Conservation (phyloP, 2,113 vertebrate species). For the Nibea albiflora region DNA sequence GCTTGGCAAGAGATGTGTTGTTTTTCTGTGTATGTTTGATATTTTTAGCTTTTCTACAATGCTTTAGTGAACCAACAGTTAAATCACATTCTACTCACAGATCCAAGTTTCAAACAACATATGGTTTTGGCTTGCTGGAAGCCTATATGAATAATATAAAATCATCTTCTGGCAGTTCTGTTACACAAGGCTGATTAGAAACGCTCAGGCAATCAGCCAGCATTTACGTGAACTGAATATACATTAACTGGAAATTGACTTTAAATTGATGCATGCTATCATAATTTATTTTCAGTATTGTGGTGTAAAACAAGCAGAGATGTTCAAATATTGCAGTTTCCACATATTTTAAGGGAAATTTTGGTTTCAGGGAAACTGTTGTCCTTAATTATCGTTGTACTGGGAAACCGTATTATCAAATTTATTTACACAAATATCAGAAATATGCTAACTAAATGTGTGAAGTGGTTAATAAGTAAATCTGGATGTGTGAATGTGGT, state of each 20-base stretch:
- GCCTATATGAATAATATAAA: slow-evolving; percentile 31
- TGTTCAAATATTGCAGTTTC: background rate
- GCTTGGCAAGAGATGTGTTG: slow-evolving; percentile 45
- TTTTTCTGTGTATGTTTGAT: slow-evolving; percentile 11
- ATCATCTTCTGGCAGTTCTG: slow-evolving; percentile 28
- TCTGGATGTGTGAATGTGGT: background rate
- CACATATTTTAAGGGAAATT: background rate
- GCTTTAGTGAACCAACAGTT: slow-evolving; percentile 24
- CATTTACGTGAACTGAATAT: slow-evolving; percentile 20
- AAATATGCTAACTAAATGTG: background rate
- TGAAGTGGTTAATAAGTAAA: background rate
- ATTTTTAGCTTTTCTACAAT: slow-evolving; percentile 45
- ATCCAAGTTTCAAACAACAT: slow-evolving; percentile 43
- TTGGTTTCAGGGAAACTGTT: background rate
- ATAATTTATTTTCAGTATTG: background rate
- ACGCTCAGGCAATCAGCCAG: slow-evolving; percentile 22
- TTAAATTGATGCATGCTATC: background rate
- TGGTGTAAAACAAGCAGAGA: background rate
- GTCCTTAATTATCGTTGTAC: background rate
- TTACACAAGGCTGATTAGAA: slow-evolving; percentile 33
- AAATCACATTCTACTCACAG: slow-evolving; percentile 45
- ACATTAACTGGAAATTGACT: background rate
- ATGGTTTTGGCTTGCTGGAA: slow-evolving; percentile 31
- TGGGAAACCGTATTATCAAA: background rate
- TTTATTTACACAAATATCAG: no score